phyloP scores from a whole-genome alignment of 1,140 invertebrate species.

The Drosophila persimilis region DNA sequence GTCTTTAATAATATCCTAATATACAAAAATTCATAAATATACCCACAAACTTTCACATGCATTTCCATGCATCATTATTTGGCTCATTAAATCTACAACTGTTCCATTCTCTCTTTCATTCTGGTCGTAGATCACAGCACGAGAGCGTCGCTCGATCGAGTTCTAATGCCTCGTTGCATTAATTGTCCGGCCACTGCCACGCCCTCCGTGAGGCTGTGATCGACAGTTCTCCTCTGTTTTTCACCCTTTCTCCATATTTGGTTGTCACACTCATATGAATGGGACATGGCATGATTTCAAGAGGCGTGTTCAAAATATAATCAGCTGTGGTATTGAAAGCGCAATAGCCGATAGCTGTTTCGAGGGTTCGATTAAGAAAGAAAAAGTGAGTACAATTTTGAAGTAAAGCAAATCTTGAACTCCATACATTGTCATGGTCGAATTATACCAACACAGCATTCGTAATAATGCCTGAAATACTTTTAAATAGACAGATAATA shows the following conservation, averaged over 20 bases:
- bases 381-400: too few species aligned
- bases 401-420: too few species aligned
- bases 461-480: too few species aligned
- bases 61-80: neutral
- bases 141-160: conserved; percentile 28
- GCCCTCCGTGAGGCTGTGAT: conserved; percentile 11
- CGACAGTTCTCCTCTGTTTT: neutral
- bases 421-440: too few species aligned
- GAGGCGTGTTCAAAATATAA: conserved; percentile 28
- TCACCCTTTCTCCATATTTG: conserved; percentile 6
- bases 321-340: conserved; percentile 2
- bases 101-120: neutral
- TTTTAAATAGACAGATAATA: too few species aligned
- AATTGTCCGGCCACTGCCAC: conserved; percentile 9
- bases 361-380: too few species aligned
- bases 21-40: neutral
- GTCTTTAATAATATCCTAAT: too few species aligned
- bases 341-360: too few species aligned
- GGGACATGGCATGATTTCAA: conserved; percentile 15
- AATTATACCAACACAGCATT: too few species aligned
- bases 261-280: conserved; percentile 41
- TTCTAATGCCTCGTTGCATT: conserved; percentile 18
- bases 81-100: conserved; percentile 16
- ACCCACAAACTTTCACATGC: neutral
- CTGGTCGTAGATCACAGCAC: conserved; percentile 13